A percentile compares a stretch with the other conserved stretches of the same genome.
Evolutionary conservation across 2,888 invertebrate genomes (phyloP).

Genomic region (Cheilosia urbana): DNA sequence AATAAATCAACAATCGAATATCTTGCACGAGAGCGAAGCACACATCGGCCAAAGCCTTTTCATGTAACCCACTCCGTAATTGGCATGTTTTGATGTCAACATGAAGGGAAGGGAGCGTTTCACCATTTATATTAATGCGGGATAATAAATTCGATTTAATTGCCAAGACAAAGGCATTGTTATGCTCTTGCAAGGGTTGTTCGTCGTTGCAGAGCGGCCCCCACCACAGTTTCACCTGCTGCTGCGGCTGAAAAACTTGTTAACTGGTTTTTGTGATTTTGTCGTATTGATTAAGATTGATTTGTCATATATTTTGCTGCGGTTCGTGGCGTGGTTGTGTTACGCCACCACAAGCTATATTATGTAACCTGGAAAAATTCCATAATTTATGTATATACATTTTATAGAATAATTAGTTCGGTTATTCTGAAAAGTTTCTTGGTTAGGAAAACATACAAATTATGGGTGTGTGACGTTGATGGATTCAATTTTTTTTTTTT

Average conservation of each 20-base stretch:
- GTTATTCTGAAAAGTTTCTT: no score
- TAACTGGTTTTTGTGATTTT: constrained; percentile 12
- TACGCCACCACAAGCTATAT: not conserved
- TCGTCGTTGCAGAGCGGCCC: constrained; percentile 10
- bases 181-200: constrained; percentile 11
- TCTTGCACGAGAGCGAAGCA: not conserved
- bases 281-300: constrained; percentile 21
- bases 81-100: constrained; percentile 27
- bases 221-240: not conserved
- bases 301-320: constrained; percentile 4
- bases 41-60: constrained; percentile 7
- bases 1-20: constrained; percentile 35
- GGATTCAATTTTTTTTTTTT: no score
- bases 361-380: no score
- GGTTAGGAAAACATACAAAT: no score
- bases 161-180: constrained; percentile 22
- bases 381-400: no score
- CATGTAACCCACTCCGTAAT: constrained; percentile 37
- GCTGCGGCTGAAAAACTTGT: constrained; percentile 3
- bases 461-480: no score
- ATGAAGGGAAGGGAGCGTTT: not conserved
- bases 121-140: not conserved
- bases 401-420: no score
- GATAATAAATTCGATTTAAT: constrained; percentile 43
- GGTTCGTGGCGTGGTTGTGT: not conserved